phyloP scores from a whole-genome alignment of 2,113 vertebrate genomes.

The Microcebus griseorufus region DNA sequence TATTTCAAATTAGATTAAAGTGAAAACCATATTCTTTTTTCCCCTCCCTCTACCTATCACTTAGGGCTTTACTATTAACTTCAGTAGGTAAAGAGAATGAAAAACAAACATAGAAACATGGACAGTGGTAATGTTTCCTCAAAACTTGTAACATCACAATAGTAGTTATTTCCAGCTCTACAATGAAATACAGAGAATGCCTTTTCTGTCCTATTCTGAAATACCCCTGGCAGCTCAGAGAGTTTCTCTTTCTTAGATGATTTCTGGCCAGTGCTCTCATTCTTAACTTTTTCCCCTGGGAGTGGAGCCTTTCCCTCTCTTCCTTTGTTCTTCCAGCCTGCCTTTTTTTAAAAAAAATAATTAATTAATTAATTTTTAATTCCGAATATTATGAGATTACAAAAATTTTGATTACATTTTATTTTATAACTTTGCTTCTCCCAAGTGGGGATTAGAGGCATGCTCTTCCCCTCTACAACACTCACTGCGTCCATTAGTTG shows the following conservation, averaged over 20 bases:
- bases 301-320: background rate
- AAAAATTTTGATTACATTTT: too few species aligned
- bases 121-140: background rate
- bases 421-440: too few species aligned
- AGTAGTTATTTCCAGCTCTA: background rate
- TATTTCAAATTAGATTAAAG: background rate
- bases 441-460: too few species aligned
- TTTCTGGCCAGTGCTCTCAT: background rate
- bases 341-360: background rate
- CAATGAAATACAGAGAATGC: background rate
- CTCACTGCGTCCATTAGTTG: too few species aligned
- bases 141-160: background rate
- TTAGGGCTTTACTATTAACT: background rate
- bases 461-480: too few species aligned
- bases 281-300: background rate
- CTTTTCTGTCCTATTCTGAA: background rate
- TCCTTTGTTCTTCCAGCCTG: background rate
- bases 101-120: background rate
- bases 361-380: too few species aligned
- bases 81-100: background rate
- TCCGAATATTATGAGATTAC: too few species aligned
- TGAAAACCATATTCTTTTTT: background rate
- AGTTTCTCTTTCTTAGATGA: background rate
- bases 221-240: background rate
- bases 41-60: background rate